A percentile compares a stretch with the other conserved stretches of the same genome.
Evolutionary conservation across 1,140 invertebrate genomes (phyloP).

Genomic region (Neuroterus valhalla): DNA sequence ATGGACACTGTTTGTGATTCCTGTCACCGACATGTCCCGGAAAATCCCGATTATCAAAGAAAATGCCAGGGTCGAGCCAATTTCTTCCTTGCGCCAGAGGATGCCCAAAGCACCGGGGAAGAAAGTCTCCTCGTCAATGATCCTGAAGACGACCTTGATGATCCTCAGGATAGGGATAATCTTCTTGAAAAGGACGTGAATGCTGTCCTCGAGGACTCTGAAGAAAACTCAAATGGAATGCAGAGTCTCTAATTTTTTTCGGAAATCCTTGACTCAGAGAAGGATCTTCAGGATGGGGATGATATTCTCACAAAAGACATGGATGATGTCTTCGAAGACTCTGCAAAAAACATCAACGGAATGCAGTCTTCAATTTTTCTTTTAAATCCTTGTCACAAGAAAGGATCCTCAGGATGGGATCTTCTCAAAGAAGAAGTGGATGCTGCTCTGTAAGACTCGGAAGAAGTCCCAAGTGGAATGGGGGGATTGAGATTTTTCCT

Average conservation of each 20-base stretch:
- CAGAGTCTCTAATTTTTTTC: slow-evolving; percentile 37
- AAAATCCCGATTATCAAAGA: slow-evolving; percentile 64
- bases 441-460: no score
- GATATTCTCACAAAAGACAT: slow-evolving; percentile 64
- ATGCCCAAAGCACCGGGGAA: slow-evolving; percentile 67
- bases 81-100: slow-evolving; percentile 70
- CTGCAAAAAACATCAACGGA: slow-evolving; percentile 27
- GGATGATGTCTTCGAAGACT: slow-evolving; percentile 47
- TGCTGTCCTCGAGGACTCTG: slow-evolving; percentile 44
- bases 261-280: neutral
- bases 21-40: slow-evolving; percentile 65
- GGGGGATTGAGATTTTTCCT: no score
- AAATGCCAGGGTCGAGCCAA: slow-evolving; percentile 63
- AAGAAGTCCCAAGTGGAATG: no score
- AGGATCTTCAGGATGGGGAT: slow-evolving; percentile 52
- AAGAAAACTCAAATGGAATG: slow-evolving; percentile 28
- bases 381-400: neutral
- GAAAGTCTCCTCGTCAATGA: slow-evolving; percentile 70
- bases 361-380: slow-evolving; percentile 36
- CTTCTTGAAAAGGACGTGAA: slow-evolving; percentile 64
- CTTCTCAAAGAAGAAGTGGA: no score
- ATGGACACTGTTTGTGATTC: slow-evolving; percentile 76
- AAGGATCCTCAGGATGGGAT: slow-evolving; percentile 50
- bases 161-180: slow-evolving; percentile 55
- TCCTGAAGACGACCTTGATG: slow-evolving; percentile 40